Conservation (phyloP, 2,113 vertebrate species). For the Chauna torquata region DNA sequence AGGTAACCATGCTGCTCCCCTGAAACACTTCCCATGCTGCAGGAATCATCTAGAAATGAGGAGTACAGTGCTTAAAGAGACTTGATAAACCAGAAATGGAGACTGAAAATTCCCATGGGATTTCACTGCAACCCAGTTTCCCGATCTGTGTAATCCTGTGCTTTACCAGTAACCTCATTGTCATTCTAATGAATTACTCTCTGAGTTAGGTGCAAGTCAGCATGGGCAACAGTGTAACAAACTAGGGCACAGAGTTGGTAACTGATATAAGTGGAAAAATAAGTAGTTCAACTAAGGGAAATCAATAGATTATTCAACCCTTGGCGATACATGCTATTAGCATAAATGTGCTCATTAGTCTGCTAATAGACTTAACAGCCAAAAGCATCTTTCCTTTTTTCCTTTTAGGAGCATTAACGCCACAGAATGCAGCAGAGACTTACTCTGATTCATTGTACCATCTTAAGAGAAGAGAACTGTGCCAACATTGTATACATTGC, state of each 20-base stretch:
- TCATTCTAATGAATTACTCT: neutral
- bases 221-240: neutral
- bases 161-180: neutral
- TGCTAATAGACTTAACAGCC: neutral
- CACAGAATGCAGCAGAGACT: neutral
- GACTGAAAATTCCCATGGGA: neutral
- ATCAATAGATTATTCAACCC: slow-evolving; percentile 34
- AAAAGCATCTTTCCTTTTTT: neutral
- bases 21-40: neutral
- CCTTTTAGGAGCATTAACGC: neutral
- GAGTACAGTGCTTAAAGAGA: neutral
- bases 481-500: neutral
- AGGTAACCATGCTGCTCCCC: accelerated
- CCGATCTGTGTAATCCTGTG: neutral
- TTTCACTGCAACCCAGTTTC: neutral
- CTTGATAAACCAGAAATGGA: neutral
- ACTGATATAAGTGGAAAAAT: neutral
- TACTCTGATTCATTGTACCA: neutral
- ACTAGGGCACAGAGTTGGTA: neutral
- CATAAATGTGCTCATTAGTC: slow-evolving; percentile 27
- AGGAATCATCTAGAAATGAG: neutral
- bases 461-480: neutral
- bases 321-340: slow-evolving; percentile 6
- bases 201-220: neutral
- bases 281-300: neutral